phyloP scores from a whole-genome alignment of 35 echinoderm and acorn worm species.

The Lytechinus pictus region DNA sequence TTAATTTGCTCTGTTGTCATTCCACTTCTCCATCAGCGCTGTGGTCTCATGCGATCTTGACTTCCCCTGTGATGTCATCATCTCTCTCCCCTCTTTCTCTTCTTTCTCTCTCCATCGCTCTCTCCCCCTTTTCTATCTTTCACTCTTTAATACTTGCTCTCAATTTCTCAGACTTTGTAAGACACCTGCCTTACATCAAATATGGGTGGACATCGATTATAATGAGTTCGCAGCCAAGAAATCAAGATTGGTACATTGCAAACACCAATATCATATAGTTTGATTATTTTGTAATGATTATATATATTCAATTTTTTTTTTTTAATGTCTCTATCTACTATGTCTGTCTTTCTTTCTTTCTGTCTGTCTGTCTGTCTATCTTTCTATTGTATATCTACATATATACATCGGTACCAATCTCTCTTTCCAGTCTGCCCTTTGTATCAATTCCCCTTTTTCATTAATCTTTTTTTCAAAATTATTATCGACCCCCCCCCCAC shows the following conservation, averaged over 20 bases:
- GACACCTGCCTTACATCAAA: no score
- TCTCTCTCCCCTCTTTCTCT: not conserved
- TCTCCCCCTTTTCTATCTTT: not conserved
- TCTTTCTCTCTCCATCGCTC: not conserved
- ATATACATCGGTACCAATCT: no score
- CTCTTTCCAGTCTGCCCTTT: not conserved
- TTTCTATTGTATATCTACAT: not conserved
- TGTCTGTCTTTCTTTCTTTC: not conserved
- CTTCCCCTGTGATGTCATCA: conserved; percentile 2
- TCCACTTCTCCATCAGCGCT: not conserved
- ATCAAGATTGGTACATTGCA: no score
- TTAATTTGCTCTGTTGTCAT: not conserved
- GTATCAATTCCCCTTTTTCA: not conserved
- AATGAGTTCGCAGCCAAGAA: no score
- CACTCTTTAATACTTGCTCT: no score
- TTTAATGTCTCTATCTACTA: not conserved
- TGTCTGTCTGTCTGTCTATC: not conserved
- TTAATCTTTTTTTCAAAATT: not conserved
- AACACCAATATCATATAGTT: no score
- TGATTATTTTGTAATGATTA: no score
- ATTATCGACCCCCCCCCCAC: no score
- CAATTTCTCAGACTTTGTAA: no score
- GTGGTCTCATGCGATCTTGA: not conserved
- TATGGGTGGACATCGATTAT: no score
- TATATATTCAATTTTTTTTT: no score